A percentile compares a stretch with the other conserved stretches of the same genome.
phyloP scores from a whole-genome alignment of 2,797 vertebrate species.

The Pitangus sulphuratus region DNA sequence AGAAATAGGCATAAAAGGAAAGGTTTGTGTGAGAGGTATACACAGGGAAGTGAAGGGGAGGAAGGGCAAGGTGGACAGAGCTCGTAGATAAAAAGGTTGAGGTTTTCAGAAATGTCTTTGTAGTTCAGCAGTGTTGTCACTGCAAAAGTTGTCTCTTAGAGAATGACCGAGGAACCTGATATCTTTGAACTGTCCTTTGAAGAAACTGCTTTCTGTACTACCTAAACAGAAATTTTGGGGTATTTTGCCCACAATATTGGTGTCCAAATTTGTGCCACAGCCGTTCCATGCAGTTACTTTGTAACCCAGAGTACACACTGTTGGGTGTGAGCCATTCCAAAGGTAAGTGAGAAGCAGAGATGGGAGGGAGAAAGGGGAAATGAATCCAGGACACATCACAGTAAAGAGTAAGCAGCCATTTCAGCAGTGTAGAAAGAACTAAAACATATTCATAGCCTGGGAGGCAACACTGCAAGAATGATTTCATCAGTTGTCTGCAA shows the following conservation, averaged over 20 bases:
- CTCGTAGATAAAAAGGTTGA: not conserved
- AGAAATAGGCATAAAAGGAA: not conserved
- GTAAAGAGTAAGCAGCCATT: not conserved
- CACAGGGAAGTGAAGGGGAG: not conserved
- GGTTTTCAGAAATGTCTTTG: not conserved
- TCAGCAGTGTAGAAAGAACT: not conserved
- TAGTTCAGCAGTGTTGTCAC: not conserved
- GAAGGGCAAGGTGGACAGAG: not conserved
- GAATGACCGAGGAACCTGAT: not conserved
- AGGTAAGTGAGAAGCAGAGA: not conserved
- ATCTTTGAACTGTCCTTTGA: not conserved
- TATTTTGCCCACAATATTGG: fast-evolving
- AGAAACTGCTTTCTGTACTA: not conserved
- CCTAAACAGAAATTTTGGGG: not conserved
- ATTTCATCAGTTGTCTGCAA: not conserved
- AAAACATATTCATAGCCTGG: not conserved
- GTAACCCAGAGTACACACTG: fast-evolving
- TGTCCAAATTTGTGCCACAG: not conserved
- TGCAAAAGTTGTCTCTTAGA: not conserved
- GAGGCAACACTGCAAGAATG: not conserved
- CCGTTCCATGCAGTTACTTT: not conserved
- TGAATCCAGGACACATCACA: fast-evolving
- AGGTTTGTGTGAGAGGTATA: not conserved
- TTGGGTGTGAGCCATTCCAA: fast-evolving
- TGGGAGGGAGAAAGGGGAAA: not conserved